These are phyloP conservation scores for Chlorocebus sabaeus DNA, from an alignment of 2,113 vertebrate species.

Conservation along the genomic window DNA sequence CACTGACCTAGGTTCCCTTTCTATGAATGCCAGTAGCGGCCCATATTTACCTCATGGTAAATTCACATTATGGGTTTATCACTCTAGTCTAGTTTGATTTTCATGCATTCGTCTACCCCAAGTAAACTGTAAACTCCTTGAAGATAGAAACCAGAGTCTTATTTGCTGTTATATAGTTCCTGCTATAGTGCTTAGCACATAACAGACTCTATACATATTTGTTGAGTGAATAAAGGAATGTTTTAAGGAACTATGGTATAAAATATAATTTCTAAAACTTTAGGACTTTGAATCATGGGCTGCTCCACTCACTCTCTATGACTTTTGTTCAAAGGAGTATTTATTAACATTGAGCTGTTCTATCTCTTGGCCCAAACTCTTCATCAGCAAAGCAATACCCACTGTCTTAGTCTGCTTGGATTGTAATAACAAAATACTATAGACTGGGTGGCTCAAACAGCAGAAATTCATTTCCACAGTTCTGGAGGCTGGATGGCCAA, in stretches of 20 bases:
- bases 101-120: neutral
- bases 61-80: neutral
- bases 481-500: neutral
- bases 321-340: slow-evolving; percentile 29
- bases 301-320: neutral
- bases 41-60: neutral
- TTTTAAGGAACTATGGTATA: neutral
- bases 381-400: neutral
- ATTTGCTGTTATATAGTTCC: neutral
- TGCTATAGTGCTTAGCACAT: neutral
- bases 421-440: neutral
- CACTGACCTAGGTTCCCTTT: neutral
- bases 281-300: neutral
- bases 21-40: neutral
- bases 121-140: neutral
- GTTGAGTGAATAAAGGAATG: neutral
- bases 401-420: neutral
- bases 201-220: neutral
- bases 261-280: neutral
- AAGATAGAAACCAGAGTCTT: neutral
- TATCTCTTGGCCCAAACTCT: neutral
- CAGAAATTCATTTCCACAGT: neutral
- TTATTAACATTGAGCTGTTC: neutral
- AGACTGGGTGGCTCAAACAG: neutral
- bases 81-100: neutral